Evolutionary conservation across 1,140 invertebrate genomes (phyloP).

Genomic region (Lucilia cuprina): DNA sequence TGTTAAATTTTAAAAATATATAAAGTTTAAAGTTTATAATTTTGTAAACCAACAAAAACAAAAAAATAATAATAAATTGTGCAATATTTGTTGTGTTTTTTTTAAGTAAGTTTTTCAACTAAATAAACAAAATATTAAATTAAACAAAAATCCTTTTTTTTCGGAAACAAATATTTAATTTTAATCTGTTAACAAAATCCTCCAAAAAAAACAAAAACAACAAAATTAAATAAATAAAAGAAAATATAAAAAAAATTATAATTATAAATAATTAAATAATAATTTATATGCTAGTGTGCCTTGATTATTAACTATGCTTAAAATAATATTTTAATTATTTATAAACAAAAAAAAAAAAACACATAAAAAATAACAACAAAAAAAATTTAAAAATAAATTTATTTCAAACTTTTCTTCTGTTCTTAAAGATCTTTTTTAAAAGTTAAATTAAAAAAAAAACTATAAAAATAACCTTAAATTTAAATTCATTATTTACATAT

Average conservation of each 20-base stretch:
- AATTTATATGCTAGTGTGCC: constrained; percentile 55
- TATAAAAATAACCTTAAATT: neutral
- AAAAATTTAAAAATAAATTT: neutral
- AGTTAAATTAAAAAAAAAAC: neutral
- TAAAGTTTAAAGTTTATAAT: neutral
- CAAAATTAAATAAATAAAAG: neutral
- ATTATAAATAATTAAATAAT: neutral
- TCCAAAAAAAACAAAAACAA: neutral
- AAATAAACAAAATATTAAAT: no score
- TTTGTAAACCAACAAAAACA: neutral
- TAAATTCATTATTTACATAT: no score
- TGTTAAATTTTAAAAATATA: neutral
- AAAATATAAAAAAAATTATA: neutral
- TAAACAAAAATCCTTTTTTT: no score
- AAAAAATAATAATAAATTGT: constrained; percentile 6
- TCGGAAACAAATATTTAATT: no score
- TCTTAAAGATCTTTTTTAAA: neutral
- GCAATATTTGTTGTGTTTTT: constrained; percentile 7
- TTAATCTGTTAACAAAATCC: no score
- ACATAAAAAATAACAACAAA: constrained; percentile 4
- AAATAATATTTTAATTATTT: constrained; percentile 18
- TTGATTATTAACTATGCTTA: constrained; percentile 46
- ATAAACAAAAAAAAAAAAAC: constrained; percentile 14
- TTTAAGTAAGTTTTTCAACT: neutral
- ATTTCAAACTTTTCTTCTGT: neutral